Evolutionary conservation across 37 sponge, comb jelly and placozoan species (phyloP), one percentile per base, ranked within the genome.

Genomic region (Beroe ovata): DNA sequence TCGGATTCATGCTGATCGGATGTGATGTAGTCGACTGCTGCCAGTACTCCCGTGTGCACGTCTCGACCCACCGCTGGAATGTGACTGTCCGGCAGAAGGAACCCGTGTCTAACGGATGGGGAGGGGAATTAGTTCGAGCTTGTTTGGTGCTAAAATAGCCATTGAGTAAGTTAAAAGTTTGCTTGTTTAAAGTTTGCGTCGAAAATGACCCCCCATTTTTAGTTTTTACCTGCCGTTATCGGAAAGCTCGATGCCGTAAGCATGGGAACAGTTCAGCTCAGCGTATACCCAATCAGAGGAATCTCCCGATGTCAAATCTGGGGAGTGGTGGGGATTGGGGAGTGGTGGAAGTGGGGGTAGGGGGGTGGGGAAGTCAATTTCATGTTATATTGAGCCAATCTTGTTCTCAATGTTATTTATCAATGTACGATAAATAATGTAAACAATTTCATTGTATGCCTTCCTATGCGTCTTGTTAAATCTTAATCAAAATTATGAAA

Each of bases 261-360:
- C 33, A 29, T 77, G 84, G 26, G 54, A 42, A 42, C 84, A 77
- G 84, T 77, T 39, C 54, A 77, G 22, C 28, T 77, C 54, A 4
- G 84, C 20, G 54, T 77, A 77, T 1, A 77, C 84, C 84, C 84
- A 77, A 35, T 77, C 84, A 14, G 84, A 77, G 42, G 84, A 77
- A 29, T 77, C 84, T 39, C 84, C 84, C 0, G 54, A 42, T 14
- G 84, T 77, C 23, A 77, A 25, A 29, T 77, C 84, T 77, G 47
- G 28, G 33, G 54, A 25, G 69, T 25, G 29, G 20, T 8, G 23
- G 8, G 21, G 63, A 25, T n/a, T 62, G 23, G 20, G 63, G 23
- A 25, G 63, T 58, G 59, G 59, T n/a, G n/a, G n/a, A n/a, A n/a
- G n/a, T n/a, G n/a, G n/a, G n/a, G n/a, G n/a, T n/a, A n/a, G n/a